These are phyloP conservation scores for Pachycephus smyrnensis DNA, from an alignment of 2,888 invertebrate genomes.

Conservation along the genomic window DNA sequence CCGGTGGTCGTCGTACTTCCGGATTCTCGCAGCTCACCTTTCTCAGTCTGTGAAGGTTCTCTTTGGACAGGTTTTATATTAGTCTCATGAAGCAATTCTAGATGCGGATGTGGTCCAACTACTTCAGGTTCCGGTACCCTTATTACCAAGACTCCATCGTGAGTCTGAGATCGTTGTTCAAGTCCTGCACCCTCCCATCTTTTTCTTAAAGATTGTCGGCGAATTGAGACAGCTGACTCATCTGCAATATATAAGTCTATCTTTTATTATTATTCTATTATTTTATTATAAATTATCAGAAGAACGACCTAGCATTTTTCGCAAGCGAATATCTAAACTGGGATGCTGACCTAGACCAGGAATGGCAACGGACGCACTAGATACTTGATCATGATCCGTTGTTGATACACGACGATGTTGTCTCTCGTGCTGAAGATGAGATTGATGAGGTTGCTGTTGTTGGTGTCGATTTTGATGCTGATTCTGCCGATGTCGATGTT, in stretches of 20 bases:
- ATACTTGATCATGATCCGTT: neutral
- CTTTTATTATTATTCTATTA: neutral
- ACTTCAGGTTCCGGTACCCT: constrained; percentile 62
- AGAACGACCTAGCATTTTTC: neutral
- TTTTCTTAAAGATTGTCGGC: constrained; percentile 51
- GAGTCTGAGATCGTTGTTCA: constrained; percentile 26
- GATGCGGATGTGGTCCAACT: constrained; percentile 55
- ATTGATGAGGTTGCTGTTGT: neutral
- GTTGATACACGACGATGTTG: neutral
- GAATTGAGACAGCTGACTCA: constrained; percentile 22
- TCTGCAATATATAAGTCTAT: constrained; percentile 13
- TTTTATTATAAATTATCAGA: neutral
- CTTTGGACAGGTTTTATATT: constrained; percentile 58
- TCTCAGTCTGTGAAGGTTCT: constrained; percentile 61
- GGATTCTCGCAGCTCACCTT: constrained; percentile 44
- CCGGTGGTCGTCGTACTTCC: neutral
- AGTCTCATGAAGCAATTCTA: constrained; percentile 57
- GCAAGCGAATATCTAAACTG: neutral
- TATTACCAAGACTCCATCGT: constrained; percentile 56
- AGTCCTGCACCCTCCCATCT: constrained; percentile 49
- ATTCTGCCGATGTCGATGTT: constrained; percentile 29
- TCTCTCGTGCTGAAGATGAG: neutral
- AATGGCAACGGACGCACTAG: neutral
- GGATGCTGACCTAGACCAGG: neutral
- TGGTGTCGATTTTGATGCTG: constrained; percentile 10